Evolutionary conservation across 2,797 vertebrate genomes (phyloP), one percentile per base, ranked within the genome.

Genomic region (Syngnathus rostellatus): DNA sequence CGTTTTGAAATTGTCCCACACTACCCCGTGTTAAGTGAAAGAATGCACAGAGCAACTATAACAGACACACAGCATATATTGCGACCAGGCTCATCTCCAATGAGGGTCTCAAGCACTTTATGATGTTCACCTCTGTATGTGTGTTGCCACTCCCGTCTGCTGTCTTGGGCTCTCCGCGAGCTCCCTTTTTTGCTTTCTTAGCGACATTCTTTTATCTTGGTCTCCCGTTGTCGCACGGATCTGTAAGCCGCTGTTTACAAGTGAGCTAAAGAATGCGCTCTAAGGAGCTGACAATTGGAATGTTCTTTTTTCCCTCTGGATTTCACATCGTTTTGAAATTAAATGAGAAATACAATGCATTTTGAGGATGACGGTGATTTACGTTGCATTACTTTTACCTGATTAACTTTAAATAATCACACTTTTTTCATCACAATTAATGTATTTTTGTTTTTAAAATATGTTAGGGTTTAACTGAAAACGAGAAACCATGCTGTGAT

Each of bases 91-190:
- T 83, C 68, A 72, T 80, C 66, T 75, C 70, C 66, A 78, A 72
- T 80, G 76, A 84, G 72, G 73, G 73, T 82, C 73, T 84, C 79
- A 81, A 84, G 88, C 87, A 90, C 87, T 90, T 90, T 90, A 88
- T 81, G 77, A 85, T 76, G 76, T 84, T 84, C 86, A 87, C 86
- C 81, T 88, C 79, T 84, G 75, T 79, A 77, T 75, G 65, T 81
- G 68, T 74, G 17, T 64, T 38, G 21, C 41, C 73, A 68, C 41
- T 81, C 82, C 79, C 81, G 67, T 76, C 81, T 82, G 70, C 65
- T 71, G 62, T 68, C 50, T 61, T 41, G 41, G 41, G n/a, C 46
- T 66, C 59, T 57, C 63, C 58, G 25, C 31, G 39, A 57, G 21
- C 61, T 57, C 51, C 17, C 40, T n/a, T n/a, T 16, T 14, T 41